A percentile compares a stretch with the other conserved stretches of the same genome.
Conservation (phyloP, 2,113 vertebrate species). For the Alethe castanea region DNA sequence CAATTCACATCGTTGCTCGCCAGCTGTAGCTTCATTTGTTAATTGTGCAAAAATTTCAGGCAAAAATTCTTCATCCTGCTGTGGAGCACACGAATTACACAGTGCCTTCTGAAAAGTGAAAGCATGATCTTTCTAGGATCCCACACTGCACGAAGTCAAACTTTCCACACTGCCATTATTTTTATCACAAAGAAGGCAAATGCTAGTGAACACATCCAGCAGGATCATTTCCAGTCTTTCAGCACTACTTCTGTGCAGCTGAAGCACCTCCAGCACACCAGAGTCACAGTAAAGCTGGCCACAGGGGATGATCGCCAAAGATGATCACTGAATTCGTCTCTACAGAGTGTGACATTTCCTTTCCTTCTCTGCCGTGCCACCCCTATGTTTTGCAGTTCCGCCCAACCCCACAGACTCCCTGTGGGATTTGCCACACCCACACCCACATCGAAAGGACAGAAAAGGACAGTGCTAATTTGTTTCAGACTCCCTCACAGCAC, state of each 20-base stretch:
- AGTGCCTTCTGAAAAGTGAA: neutral
- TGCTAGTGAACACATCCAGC: neutral
- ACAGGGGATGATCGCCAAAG: rapidly evolving
- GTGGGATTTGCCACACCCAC: neutral
- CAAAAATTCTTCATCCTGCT: slow-evolving; percentile 97
- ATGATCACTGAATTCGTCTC: neutral
- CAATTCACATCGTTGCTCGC: slow-evolving; percentile 88
- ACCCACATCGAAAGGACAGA: neutral
- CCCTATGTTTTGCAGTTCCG: neutral
- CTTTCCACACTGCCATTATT: neutral
- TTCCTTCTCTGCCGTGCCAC: neutral
- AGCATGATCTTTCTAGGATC: neutral
- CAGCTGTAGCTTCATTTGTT: slow-evolving; percentile 89
- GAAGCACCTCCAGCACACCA: neutral
- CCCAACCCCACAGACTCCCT: neutral
- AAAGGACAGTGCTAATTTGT: neutral
- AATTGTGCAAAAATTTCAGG: slow-evolving; percentile 94
- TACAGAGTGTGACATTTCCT: neutral
- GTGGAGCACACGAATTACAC: neutral
- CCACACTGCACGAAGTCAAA: neutral
- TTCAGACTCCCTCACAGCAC: neutral
- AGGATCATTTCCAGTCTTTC: neutral
- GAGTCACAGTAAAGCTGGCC: neutral
- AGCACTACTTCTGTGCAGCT: neutral
- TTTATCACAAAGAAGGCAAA: neutral